phyloP scores from a whole-genome alignment of 2,888 invertebrate genomes.

The Apodemia zela region DNA sequence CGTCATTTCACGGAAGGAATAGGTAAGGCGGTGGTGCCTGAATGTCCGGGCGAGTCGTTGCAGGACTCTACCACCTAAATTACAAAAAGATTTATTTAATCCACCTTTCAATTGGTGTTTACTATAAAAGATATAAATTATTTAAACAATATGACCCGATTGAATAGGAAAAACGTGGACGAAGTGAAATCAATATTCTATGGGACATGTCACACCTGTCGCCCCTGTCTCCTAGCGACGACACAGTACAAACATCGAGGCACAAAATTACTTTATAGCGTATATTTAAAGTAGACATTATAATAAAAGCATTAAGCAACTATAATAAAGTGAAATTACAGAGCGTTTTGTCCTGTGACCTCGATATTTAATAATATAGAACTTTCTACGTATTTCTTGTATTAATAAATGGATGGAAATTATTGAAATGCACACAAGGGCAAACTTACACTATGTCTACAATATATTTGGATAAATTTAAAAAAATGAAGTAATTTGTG shows the following conservation, averaged over 20 bases:
- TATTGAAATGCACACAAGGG: neutral
- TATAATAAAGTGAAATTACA: neutral
- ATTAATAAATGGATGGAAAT: neutral
- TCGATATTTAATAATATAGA: slow-evolving; percentile 16
- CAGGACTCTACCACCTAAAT: no score
- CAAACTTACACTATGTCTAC: neutral
- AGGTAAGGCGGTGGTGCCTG: no score
- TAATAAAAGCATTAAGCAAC: neutral
- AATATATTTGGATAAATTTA: no score
- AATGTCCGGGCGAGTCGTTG: no score
- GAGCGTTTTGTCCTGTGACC: neutral
- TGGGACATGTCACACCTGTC: slow-evolving; percentile 54
- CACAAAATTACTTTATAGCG: slow-evolving; percentile 40
- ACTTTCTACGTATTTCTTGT: slow-evolving; percentile 1
- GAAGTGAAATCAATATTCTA: slow-evolving; percentile 50
- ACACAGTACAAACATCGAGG: slow-evolving; percentile 45
- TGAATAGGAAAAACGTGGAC: slow-evolving; percentile 24
- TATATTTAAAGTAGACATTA: slow-evolving; percentile 3
- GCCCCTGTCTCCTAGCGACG: slow-evolving; percentile 57
- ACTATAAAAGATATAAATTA: no score
- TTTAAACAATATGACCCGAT: neutral
- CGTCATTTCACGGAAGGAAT: no score
- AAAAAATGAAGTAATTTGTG: no score
- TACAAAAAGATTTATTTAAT: no score
- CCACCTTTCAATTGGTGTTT: no score